Evolutionary conservation across 1,140 invertebrate genomes (phyloP).

Genomic region (Aleiodes sp.): DNA sequence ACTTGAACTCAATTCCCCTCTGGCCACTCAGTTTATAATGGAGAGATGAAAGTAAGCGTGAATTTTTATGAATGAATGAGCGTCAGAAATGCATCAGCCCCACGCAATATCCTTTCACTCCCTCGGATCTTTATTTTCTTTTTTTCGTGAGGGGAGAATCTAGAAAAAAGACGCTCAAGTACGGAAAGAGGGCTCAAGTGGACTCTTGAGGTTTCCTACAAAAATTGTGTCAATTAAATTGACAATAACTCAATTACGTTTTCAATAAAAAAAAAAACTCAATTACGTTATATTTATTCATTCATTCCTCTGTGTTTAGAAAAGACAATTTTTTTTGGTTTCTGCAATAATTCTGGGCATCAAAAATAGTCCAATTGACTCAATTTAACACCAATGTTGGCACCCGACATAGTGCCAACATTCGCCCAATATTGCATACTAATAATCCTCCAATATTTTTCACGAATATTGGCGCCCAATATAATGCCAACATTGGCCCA

Average conservation of each 20-base stretch:
- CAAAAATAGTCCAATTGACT: too few relatives aligned
- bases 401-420: too few relatives aligned
- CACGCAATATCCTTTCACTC: slow-evolving; percentile 1
- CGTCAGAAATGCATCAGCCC: slow-evolving; percentile 11
- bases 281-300: not conserved
- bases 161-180: not conserved
- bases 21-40: slow-evolving; percentile 11
- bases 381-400: too few relatives aligned
- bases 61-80: slow-evolving; percentile 52
- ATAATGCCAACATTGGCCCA: too few relatives aligned
- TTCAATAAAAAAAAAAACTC: not conserved
- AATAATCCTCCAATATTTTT: too few relatives aligned
- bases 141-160: not conserved
- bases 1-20: not conserved
- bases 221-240: not conserved
- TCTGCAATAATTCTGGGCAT: too few relatives aligned
- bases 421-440: too few relatives aligned
- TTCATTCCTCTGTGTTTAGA: too few relatives aligned
- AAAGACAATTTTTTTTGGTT: too few relatives aligned
- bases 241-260: not conserved
- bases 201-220: slow-evolving; percentile 2
- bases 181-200: slow-evolving; percentile 1
- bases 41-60: slow-evolving; percentile 37
- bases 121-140: too few relatives aligned
- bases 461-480: too few relatives aligned